phyloP scores from a whole-genome alignment of 1,140 invertebrate genomes.

The Gryllus bimaculatus region DNA sequence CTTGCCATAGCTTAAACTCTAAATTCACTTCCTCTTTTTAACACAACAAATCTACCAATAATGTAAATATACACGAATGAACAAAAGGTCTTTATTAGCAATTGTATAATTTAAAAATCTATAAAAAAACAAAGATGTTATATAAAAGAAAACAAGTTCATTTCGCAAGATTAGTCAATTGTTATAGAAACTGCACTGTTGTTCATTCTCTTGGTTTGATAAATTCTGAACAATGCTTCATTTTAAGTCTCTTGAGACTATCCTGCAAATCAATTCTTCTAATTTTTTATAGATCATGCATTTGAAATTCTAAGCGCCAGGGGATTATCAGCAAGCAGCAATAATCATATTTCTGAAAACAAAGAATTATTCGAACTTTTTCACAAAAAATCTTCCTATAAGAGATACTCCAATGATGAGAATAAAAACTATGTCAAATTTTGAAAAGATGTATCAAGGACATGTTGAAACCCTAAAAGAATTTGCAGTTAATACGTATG shows the following conservation, averaged over 20 bases:
- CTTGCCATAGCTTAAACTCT: neutral
- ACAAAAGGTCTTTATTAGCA: neutral
- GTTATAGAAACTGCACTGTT: neutral
- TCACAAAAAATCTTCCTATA: no score
- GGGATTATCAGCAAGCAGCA: neutral
- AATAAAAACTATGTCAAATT: no score
- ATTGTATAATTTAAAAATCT: neutral
- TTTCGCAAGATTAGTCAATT: neutral
- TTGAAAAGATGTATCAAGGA: no score
- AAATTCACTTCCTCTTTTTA: neutral
- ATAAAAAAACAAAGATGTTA: neutral
- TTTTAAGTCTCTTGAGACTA: neutral
- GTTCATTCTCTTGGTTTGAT: neutral
- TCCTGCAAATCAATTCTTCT: neutral
- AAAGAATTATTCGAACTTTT: neutral
- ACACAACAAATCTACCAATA: neutral
- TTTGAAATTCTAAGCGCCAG: neutral
- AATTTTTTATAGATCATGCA: neutral
- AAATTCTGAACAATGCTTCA: neutral
- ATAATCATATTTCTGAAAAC: neutral
- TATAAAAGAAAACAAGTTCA: neutral
- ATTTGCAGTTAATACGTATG: no score
- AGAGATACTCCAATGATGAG: no score
- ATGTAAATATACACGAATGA: neutral
- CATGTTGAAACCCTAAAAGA: no score